A percentile compares a stretch with the other conserved stretches of the same genome.
These are phyloP conservation scores for Drosophila rhopaloa DNA, from an alignment of 1,140 invertebrate species.

Conservation along the genomic window DNA sequence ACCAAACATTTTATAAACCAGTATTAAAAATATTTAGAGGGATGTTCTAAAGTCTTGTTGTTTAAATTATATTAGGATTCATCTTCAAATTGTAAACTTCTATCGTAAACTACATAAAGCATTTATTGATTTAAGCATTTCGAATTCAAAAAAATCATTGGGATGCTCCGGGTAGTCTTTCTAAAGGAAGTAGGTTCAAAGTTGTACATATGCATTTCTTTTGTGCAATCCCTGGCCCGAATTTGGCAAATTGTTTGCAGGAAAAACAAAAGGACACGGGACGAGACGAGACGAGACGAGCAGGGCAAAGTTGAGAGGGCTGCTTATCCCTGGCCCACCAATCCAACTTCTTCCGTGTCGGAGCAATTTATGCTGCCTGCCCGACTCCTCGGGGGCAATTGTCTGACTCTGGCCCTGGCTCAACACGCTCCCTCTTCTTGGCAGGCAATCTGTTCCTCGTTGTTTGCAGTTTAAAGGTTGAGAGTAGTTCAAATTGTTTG, in stretches of 20 bases:
- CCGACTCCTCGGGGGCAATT: slow-evolving; percentile 57
- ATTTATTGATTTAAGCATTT: neutral
- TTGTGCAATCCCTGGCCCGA: slow-evolving; percentile 59
- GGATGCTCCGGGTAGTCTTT: slow-evolving; percentile 9
- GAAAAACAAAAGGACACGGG: slow-evolving; percentile 60
- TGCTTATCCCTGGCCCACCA: slow-evolving; percentile 56
- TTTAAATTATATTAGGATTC: too few species aligned
- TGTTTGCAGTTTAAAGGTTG: slow-evolving; percentile 71
- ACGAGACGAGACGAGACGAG: slow-evolving; percentile 17
- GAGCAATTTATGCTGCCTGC: slow-evolving; percentile 72
- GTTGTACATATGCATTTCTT: slow-evolving; percentile 75
- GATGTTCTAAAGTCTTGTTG: too few species aligned
- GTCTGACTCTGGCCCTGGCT: slow-evolving; percentile 46
- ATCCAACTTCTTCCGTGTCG: slow-evolving; percentile 46
- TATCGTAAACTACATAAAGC: too few species aligned
- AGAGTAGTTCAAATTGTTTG: slow-evolving; percentile 78
- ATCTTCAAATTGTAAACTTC: too few species aligned
- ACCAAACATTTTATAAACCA: too few species aligned
- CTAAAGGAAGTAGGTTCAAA: slow-evolving; percentile 10
- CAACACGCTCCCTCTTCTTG: neutral
- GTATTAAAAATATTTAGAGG: too few species aligned
- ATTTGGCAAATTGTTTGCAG: slow-evolving; percentile 74
- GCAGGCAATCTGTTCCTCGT: slow-evolving; percentile 38
- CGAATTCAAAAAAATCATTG: slow-evolving; percentile 37
- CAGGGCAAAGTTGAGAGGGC: slow-evolving; percentile 15